A percentile compares a stretch with the other conserved stretches of the same genome.
These are phyloP conservation scores for Phania funesta DNA, from an alignment of 2,888 invertebrate genomes.

Conservation along the genomic window DNA sequence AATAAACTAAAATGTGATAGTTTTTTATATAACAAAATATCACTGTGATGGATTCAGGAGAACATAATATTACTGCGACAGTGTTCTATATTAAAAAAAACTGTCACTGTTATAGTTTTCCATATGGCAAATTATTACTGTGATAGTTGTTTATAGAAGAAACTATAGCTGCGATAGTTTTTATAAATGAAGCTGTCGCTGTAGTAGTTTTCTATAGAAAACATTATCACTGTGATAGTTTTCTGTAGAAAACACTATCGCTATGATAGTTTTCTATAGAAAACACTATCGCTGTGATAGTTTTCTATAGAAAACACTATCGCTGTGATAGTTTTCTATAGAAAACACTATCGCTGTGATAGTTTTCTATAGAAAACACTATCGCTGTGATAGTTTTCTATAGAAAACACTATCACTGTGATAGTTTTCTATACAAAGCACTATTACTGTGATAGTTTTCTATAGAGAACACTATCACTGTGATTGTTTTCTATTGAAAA, in stretches of 20 bases:
- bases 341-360: neutral
- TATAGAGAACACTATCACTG: neutral
- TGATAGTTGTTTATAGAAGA: neutral
- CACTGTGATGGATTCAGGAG: neutral
- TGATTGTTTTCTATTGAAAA: neutral
- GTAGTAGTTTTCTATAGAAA: neutral
- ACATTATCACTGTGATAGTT: too few species aligned
- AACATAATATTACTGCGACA: neutral
- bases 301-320: too few species aligned
- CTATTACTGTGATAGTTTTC: too few species aligned
- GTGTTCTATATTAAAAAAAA: neutral
- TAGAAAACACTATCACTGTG: too few species aligned
- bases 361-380: neutral
- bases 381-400: too few species aligned
- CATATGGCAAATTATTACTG: neutral
- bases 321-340: neutral
- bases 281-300: too few species aligned
- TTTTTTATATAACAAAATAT: neutral
- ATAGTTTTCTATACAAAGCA: too few species aligned
- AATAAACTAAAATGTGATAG: neutral
- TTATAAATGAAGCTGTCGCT: neutral
- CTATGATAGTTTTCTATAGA: too few species aligned
- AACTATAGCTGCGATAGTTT: neutral
- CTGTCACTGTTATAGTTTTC: neutral
- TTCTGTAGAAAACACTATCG: too few species aligned